Evolutionary conservation across 2,113 vertebrate species (phyloP).

Genomic region (Erpornis zantholeuca): DNA sequence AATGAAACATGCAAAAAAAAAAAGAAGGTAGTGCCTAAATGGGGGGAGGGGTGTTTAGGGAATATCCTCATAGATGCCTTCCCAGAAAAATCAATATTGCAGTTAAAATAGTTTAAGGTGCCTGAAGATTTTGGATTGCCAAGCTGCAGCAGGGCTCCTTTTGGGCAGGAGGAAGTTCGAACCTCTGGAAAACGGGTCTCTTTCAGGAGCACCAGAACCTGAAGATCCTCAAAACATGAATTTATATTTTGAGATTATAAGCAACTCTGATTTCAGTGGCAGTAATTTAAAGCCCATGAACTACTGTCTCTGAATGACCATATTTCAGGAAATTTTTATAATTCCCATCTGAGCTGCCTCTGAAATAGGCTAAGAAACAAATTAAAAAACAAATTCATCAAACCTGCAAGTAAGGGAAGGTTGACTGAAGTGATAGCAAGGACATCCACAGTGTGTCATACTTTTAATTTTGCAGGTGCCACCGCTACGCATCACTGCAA

Average conservation of each 20-base stretch:
- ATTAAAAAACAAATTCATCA: neutral
- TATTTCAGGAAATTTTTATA: neutral
- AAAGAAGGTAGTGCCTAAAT: neutral
- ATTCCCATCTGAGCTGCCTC: neutral
- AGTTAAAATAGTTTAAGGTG: neutral
- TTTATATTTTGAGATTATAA: neutral
- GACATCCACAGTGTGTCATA: neutral
- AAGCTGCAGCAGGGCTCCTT: neutral
- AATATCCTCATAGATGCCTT: neutral
- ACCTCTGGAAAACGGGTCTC: neutral
- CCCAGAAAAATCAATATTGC: neutral
- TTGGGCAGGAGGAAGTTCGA: neutral
- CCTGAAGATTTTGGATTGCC: neutral
- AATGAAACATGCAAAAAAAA: neutral
- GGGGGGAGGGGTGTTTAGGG: neutral
- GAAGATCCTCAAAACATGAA: neutral
- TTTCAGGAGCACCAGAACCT: neutral
- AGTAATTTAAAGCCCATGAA: neutral
- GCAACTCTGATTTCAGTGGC: neutral
- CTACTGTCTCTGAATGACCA: neutral
- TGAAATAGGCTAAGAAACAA: neutral
- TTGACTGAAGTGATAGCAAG: neutral
- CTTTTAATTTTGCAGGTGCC: neutral
- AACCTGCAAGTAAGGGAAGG: neutral
- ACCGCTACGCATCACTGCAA: neutral